A percentile compares a stretch with the other conserved stretches of the same genome.
These are phyloP conservation scores for Dufourea novaeangliae DNA, from an alignment of 1,140 invertebrate species.

Conservation along the genomic window DNA sequence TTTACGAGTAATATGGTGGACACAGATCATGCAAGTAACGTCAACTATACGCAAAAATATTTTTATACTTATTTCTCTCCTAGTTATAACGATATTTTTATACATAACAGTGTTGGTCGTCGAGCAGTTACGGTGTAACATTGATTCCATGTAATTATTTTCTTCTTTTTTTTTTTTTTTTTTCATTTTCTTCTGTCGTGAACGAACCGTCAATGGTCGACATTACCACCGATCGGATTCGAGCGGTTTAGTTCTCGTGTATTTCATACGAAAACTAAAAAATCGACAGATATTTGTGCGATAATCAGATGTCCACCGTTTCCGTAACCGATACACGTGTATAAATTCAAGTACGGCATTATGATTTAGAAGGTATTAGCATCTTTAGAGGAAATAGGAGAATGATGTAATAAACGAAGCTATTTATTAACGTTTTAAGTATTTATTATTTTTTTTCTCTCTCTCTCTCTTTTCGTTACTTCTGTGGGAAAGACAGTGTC, in stretches of 20 bases:
- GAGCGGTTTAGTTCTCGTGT: conserved; percentile 11
- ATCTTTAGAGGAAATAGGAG: conserved; percentile 48
- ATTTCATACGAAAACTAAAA: conserved; percentile 11
- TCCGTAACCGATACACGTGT: conserved; percentile 38
- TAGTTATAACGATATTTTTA: conserved; percentile 36
- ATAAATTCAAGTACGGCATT: conserved; percentile 58
- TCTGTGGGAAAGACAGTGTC: conserved; percentile 42
- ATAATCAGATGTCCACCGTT: conserved; percentile 62
- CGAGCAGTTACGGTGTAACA: conserved; percentile 17
- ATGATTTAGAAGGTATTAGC: conserved; percentile 61
- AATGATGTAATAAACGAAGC: conserved; percentile 56
- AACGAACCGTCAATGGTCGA: conserved; percentile 9
- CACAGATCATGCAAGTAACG: conserved; percentile 42
- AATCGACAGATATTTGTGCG: conserved; percentile 37
- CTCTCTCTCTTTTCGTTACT: conserved; percentile 24
- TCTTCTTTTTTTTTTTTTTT: background rate
- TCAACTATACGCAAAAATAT: conserved; percentile 34
- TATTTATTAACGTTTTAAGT: conserved; percentile 72
- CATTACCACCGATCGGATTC: conserved; percentile 6
- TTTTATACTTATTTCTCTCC: conserved; percentile 35
- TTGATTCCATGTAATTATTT: conserved; percentile 21
- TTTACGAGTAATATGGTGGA: conserved; percentile 58
- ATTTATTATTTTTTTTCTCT: conserved; percentile 69
- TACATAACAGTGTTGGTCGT: conserved; percentile 26
- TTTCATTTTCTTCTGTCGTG: background rate